phyloP scores from a whole-genome alignment of 2,888 invertebrate genomes.

The Leptarthrus brevirostris region DNA sequence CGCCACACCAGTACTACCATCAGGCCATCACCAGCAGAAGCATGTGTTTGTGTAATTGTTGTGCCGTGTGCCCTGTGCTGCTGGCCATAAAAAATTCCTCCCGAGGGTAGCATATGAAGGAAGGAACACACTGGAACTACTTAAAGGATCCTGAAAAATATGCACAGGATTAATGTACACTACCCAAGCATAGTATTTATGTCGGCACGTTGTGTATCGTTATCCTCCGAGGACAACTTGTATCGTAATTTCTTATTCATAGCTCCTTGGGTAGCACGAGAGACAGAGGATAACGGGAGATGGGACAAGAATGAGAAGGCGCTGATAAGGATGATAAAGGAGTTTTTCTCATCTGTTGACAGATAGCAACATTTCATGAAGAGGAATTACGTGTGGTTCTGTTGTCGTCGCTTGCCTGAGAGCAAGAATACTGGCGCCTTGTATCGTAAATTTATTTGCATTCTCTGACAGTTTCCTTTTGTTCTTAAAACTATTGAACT shows the following conservation, averaged over 20 bases:
- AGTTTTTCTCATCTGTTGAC: slow-evolving; percentile 9
- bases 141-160: slow-evolving; percentile 33
- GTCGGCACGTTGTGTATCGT: not conserved
- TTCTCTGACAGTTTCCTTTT: slow-evolving; percentile 15
- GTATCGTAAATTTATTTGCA: slow-evolving; percentile 36
- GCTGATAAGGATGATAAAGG: slow-evolving; percentile 38
- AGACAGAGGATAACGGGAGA: too few relatives aligned
- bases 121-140: slow-evolving; percentile 5
- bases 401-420: not conserved
- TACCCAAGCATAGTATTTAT: not conserved
- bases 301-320: slow-evolving; percentile 2
- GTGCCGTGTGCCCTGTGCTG: not conserved
- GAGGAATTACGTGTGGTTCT: slow-evolving; percentile 35
- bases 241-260: slow-evolving; percentile 39
- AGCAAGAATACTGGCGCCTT: slow-evolving; percentile 30
- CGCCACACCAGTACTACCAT: too few relatives aligned
- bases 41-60: slow-evolving; percentile 19
- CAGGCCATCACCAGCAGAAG: too few relatives aligned
- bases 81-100: not conserved
- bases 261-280: not conserved
- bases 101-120: not conserved
- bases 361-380: slow-evolving; percentile 37
- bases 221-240: slow-evolving; percentile 32
- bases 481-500: slow-evolving; percentile 29
- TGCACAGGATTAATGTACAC: slow-evolving; percentile 14